phyloP scores from a whole-genome alignment of 2,888 invertebrate species.

The Hybos culiciformis region DNA sequence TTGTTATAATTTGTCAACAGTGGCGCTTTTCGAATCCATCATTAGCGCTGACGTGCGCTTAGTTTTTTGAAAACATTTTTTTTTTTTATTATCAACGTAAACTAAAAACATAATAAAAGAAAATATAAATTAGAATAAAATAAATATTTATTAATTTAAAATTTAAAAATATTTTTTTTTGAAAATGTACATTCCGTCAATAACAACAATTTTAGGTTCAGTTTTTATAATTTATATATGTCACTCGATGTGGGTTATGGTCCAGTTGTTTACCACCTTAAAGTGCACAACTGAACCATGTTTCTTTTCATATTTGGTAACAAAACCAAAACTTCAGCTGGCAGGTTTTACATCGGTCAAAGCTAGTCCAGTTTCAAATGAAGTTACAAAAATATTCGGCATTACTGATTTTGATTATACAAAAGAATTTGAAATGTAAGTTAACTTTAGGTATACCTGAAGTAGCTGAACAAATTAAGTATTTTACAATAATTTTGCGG shows the following conservation, averaged over 20 bases:
- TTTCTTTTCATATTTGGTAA: constrained; percentile 52
- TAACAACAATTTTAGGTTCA: constrained; percentile 47
- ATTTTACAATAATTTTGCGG: not conserved
- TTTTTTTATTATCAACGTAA: too few relatives aligned
- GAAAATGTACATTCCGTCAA: constrained; percentile 37
- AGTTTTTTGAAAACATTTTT: too few relatives aligned
- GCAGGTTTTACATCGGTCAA: constrained; percentile 53
- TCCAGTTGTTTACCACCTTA: constrained; percentile 57
- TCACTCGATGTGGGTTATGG: constrained; percentile 63
- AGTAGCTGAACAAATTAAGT: not conserved
- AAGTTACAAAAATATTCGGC: constrained; percentile 47
- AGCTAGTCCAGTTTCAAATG: constrained; percentile 42
- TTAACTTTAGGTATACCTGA: constrained; percentile 38
- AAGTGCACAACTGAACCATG: constrained; percentile 46
- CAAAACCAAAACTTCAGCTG: constrained; percentile 54
- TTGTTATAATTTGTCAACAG: too few relatives aligned
- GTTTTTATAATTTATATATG: constrained; percentile 54
- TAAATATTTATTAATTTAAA: too few relatives aligned
- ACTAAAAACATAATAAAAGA: too few relatives aligned
- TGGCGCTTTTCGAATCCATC: too few relatives aligned
- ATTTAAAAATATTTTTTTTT: constrained; percentile 27
- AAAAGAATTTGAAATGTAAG: constrained; percentile 40
- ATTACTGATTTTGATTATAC: constrained; percentile 52
- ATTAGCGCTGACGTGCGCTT: too few relatives aligned
- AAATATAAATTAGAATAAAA: too few relatives aligned